These are phyloP conservation scores for Melinaea marsaeus DNA, from an alignment of 2,888 invertebrate species.

Conservation along the genomic window DNA sequence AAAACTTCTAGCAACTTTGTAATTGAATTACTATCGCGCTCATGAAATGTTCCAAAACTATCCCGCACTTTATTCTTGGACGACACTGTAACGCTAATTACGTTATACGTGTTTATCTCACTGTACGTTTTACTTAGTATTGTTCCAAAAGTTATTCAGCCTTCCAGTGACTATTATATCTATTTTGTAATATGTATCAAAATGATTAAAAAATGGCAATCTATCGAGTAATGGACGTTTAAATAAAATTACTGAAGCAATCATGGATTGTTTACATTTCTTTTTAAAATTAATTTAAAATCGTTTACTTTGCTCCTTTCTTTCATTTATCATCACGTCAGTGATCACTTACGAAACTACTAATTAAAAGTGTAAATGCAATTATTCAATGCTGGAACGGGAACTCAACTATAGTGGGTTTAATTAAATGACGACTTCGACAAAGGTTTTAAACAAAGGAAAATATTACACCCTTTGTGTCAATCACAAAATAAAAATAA, in stretches of 20 bases:
- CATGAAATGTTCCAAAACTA: slow-evolving; percentile 24
- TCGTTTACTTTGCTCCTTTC: not conserved
- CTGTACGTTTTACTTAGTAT: slow-evolving; percentile 3
- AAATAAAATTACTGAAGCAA: too few relatives aligned
- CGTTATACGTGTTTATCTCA: slow-evolving; percentile 10
- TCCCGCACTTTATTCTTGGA: slow-evolving; percentile 19
- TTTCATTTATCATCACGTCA: slow-evolving; percentile 5
- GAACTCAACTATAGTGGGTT: slow-evolving; percentile 2
- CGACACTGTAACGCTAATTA: slow-evolving; percentile 19
- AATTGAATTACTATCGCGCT: slow-evolving; percentile 30
- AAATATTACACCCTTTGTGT: too few relatives aligned
- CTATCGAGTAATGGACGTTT: too few relatives aligned
- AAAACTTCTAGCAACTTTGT: slow-evolving; percentile 24
- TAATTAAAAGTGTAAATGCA: slow-evolving; percentile 19
- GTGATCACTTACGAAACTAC: slow-evolving; percentile 4
- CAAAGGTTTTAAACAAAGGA: not conserved
- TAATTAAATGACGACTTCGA: not conserved
- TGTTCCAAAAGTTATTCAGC: not conserved
- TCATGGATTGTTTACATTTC: not conserved
- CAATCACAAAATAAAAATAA: too few relatives aligned
- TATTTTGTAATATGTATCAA: not conserved
- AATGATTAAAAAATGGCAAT: not conserved
- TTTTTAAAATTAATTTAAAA: not conserved
- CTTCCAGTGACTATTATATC: not conserved
- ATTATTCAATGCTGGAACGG: slow-evolving; percentile 11